Evolutionary conservation across 92 coral and sea anemone species (phyloP).

Genomic region (Heteractis magnifica): DNA sequence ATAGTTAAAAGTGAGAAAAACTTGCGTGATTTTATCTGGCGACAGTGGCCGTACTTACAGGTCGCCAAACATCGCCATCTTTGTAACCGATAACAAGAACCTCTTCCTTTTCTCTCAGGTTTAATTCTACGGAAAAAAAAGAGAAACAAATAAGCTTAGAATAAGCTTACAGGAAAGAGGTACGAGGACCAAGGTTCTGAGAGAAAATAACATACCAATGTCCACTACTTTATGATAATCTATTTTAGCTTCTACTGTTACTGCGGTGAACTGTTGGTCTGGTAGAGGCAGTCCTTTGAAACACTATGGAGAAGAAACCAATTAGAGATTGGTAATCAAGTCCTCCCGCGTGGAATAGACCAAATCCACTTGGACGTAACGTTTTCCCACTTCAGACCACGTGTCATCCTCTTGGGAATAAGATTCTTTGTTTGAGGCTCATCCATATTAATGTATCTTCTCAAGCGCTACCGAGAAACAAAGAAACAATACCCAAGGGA

Average conservation of each 20-base stretch:
- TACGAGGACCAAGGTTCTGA: background rate
- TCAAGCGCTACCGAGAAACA: too few relatives aligned
- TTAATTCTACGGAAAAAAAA: conserved; percentile 52
- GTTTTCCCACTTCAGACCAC: too few relatives aligned
- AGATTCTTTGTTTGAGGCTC: too few relatives aligned
- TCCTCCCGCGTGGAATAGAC: too few relatives aligned
- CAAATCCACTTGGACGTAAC: too few relatives aligned
- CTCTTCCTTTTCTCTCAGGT: conserved; percentile 79
- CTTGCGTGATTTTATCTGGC: too few relatives aligned
- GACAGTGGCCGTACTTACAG: conserved; percentile 56
- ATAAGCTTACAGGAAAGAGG: background rate
- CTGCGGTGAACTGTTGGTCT: conserved; percentile 80
- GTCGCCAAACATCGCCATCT: conserved; percentile 74
- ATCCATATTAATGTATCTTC: too few relatives aligned
- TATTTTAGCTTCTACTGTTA: conserved; percentile 77
- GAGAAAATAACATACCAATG: conserved; percentile 56
- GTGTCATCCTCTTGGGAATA: too few relatives aligned
- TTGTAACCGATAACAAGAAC: conserved; percentile 83
- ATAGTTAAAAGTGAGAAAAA: too few relatives aligned
- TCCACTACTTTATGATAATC: conserved; percentile 75
- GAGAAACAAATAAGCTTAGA: background rate
- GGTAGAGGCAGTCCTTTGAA: conserved; percentile 80
- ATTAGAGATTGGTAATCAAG: too few relatives aligned
- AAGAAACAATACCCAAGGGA: too few relatives aligned
- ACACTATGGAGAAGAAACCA: conserved; percentile 36